Evolutionary conservation across 2,113 vertebrate species (phyloP).

Genomic region (Mus musculus): GRCm39 chr11:104743501-104744000

Average conservation of each 20-base stretch:
- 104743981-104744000: background rate
- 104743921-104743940: background rate
- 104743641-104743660: background rate
- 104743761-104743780: background rate
- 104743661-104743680: background rate
- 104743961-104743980: background rate
- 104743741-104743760: no score
- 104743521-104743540: background rate
- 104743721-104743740: background rate
- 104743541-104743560: background rate
- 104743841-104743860: background rate
- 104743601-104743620: background rate
- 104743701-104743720: background rate
- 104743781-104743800: background rate
- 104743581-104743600: background rate
- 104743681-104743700: background rate
- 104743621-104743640: background rate
- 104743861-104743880: background rate
- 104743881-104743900: background rate
- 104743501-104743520: background rate
- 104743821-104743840: background rate
- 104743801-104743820: background rate
- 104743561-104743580: slow-evolving; percentile 2
- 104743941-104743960: background rate
- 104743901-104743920: background rate